These are phyloP conservation scores for Odontocolon sp. DNA, from an alignment of 2,888 invertebrate species.

Conservation along the genomic window DNA sequence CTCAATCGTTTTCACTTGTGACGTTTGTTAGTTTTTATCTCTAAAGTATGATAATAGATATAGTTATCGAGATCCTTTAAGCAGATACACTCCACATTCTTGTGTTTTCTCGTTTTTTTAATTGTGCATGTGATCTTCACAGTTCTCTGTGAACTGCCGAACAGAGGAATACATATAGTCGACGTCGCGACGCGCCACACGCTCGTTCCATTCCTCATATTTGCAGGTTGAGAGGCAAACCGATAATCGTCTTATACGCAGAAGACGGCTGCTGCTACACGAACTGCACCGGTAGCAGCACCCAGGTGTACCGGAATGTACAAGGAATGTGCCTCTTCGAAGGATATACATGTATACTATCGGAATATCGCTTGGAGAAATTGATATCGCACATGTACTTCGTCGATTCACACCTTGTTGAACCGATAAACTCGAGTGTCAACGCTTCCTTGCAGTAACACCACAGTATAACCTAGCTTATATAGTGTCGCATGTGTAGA, in stretches of 20 bases:
- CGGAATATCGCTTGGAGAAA: conserved; percentile 22
- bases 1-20: neutral
- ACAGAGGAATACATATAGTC: neutral
- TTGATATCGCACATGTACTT: conserved; percentile 30
- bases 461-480: neutral
- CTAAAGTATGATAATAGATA: neutral
- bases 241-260: conserved; percentile 21
- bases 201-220: conserved; percentile 26
- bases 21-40: neutral
- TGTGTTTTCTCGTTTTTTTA: too few species aligned
- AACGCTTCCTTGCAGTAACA: neutral
- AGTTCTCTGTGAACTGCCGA: neutral
- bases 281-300: conserved; percentile 23
- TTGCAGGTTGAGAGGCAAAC: conserved; percentile 11
- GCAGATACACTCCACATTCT: neutral
- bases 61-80: neutral
- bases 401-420: conserved; percentile 39
- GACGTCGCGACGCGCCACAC: conserved; percentile 1
- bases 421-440: conserved; percentile 39
- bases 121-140: neutral
- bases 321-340: conserved; percentile 16
- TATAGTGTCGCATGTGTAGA: neutral
- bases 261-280: conserved; percentile 17
- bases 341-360: neutral
- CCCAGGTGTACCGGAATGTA: conserved; percentile 49